These are phyloP conservation scores for Polypedilum vanderplanki DNA, from an alignment of 1,140 invertebrate genomes.

Conservation along the genomic window DNA sequence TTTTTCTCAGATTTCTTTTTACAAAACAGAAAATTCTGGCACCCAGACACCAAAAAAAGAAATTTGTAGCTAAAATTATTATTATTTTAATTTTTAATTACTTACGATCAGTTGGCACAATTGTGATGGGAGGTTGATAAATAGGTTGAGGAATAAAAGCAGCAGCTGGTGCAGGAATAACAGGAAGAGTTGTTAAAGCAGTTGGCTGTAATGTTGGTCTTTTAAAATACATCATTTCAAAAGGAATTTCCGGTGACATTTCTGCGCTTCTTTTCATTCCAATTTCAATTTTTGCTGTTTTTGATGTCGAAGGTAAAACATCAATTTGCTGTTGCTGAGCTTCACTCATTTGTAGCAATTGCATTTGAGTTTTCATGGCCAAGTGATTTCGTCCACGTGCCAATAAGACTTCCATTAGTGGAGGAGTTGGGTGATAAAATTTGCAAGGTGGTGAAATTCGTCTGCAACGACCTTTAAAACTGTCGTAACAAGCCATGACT, in stretches of 20 bases:
- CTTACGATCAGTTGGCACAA: conserved; percentile 4
- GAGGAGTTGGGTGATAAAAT: neutral
- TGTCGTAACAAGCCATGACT: neutral
- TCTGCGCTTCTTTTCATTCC: neutral
- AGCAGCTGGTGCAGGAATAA: too few relatives aligned
- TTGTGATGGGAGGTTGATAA: neutral
- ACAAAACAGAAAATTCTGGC: too few relatives aligned
- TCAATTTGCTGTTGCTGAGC: neutral
- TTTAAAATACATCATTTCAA: conserved; percentile 8
- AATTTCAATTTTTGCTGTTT: neutral
- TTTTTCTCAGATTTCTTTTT: too few relatives aligned
- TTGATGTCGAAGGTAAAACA: neutral
- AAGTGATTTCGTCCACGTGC: neutral
- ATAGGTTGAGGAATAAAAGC: neutral
- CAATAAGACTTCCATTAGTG: neutral
- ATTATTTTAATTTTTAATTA: neutral
- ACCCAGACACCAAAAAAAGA: too few relatives aligned
- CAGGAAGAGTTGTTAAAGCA: too few relatives aligned
- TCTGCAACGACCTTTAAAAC: neutral
- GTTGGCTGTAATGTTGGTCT: neutral
- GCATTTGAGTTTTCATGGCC: neutral
- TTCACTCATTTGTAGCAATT: neutral
- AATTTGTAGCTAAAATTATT: neutral
- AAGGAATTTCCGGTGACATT: neutral
- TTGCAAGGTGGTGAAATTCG: neutral